Evolutionary conservation across 2,113 vertebrate species (phyloP), one percentile per base, ranked within the genome.

Genomic region (Bombycilla garrulus): DNA sequence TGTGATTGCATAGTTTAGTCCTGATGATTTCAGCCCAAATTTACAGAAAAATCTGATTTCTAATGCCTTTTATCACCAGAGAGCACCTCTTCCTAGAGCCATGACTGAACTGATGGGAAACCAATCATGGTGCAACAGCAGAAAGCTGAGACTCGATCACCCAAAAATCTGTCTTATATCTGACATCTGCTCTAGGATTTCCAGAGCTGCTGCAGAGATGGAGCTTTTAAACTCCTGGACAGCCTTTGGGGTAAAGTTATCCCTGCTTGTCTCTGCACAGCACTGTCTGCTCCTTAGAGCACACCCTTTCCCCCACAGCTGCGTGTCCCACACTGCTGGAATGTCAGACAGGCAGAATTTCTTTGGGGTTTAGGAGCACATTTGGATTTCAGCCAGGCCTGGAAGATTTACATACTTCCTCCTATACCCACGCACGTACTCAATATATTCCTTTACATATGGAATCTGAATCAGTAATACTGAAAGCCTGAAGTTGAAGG

Each of bases 361-460:
- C 81, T 77, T 66, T 29, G 67, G 60, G 72, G 53, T 96, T 96
- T 78, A 64, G 88, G 76, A 90, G 22, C 66, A 84, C 38, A 28
- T 83, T 83, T 94, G 86, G 85, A 78, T 96, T 90, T 67, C 51
- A 90, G 85, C n/a, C 80, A 81, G 82, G 17, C 29, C 0, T 88
- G 67, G 90, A 90, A 90, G 73, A 90, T 53, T 35, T 33, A 77
- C 56, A 48, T 67, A 29, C 51, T 92, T 91, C 76, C 90, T 92
- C 47, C 58, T 81, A 35, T 83, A 54, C 90, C 93, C 82, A 93
- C 69, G 2, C 82, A 71, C 6, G 0, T 51, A 40, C 82, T 83
- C 76, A 20, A 67, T 92, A 74, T 95, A 76, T 92, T 84, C 81
- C 86, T 81, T 96, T 95, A 71, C 85, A 81, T 94, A 84, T 90